phyloP scores from a whole-genome alignment of 2,113 vertebrate species.

The Athene cunicularia region DNA sequence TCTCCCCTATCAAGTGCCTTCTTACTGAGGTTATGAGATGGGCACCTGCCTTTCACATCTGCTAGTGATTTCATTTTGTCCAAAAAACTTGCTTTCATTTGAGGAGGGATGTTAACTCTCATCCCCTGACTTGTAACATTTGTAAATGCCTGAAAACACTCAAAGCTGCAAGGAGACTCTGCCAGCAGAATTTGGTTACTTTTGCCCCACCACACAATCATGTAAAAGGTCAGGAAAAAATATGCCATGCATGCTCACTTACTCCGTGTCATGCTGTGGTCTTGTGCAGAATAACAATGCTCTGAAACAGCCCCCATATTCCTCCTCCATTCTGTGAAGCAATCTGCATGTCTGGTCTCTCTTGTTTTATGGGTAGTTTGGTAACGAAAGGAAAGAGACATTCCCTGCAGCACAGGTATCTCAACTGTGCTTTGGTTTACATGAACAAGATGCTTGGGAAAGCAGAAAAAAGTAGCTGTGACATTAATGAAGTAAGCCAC shows the following conservation, averaged over 20 bases:
- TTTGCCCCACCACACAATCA: not conserved
- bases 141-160: not conserved
- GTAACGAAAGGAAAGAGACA: not conserved
- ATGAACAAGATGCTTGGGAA: not conserved
- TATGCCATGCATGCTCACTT: rapidly evolving
- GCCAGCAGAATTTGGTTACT: not conserved
- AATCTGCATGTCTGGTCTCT: not conserved
- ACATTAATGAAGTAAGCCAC: not conserved
- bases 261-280: rapidly evolving
- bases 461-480: not conserved
- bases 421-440: not conserved
- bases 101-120: not conserved
- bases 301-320: not conserved
- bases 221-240: not conserved
- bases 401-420: not conserved
- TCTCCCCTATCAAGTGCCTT: not conserved
- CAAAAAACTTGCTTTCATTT: not conserved
- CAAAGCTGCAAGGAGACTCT: not conserved
- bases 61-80: not conserved
- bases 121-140: not conserved
- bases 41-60: not conserved
- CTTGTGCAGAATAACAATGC: not conserved
- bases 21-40: not conserved
- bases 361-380: not conserved
- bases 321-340: not conserved